These are phyloP conservation scores for Pantherophis guttatus DNA, from an alignment of 2,113 vertebrate species.

Conservation along the genomic window DNA sequence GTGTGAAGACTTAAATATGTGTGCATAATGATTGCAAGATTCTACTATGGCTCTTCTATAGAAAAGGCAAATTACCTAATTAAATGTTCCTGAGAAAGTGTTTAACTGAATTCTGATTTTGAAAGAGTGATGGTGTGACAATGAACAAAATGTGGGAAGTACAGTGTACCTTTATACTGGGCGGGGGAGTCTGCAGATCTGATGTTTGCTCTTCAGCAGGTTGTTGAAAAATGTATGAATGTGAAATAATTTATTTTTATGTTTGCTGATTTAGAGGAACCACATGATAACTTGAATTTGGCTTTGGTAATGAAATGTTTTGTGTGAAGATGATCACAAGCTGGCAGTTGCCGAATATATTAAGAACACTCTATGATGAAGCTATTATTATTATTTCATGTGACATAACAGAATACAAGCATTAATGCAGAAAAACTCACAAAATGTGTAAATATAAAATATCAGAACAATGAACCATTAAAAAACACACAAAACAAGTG, in stretches of 20 bases:
- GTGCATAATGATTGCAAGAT: background rate
- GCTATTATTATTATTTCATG: background rate
- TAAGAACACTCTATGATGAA: background rate
- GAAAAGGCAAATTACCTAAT: background rate
- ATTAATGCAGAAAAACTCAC: background rate
- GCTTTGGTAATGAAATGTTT: background rate
- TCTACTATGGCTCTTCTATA: background rate
- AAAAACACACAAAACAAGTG: background rate
- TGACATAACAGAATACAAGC: background rate
- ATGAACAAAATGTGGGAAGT: background rate
- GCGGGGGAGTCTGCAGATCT: background rate
- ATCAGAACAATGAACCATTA: background rate
- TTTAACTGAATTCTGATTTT: background rate
- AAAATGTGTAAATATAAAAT: background rate
- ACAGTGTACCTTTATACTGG: background rate
- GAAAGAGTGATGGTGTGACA: background rate
- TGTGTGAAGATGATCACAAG: background rate
- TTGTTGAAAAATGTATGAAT: background rate
- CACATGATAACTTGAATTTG: background rate
- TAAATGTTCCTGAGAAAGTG: background rate
- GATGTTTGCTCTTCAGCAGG: background rate
- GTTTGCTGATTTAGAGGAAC: background rate
- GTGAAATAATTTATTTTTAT: background rate
- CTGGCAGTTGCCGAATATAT: background rate
- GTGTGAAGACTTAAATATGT: background rate